A percentile compares a stretch with the other conserved stretches of the same genome.
Conservation (phyloP, 2,797 vertebrate genomes). For the Melanogrammus aeglefinus region DNA sequence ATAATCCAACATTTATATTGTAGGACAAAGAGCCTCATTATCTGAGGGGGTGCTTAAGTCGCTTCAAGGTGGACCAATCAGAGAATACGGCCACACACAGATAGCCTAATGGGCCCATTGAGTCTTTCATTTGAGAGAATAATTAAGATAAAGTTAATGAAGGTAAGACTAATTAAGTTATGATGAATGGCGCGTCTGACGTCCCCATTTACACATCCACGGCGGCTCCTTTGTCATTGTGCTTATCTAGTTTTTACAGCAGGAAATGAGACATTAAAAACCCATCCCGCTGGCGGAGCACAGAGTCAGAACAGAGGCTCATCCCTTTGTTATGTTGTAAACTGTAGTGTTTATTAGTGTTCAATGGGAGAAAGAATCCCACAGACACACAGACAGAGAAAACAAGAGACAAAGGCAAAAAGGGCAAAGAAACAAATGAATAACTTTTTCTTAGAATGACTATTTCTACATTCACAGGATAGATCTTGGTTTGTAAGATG, state of each 20-base stretch:
- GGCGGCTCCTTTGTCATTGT: conserved; percentile 41
- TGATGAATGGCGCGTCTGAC: conserved; percentile 67
- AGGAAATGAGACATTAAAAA: conserved; percentile 40
- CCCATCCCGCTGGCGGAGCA: conserved; percentile 36
- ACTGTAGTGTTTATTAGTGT: neutral
- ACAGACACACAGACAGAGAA: neutral
- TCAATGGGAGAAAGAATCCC: neutral
- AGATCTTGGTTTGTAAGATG: neutral
- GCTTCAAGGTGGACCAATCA: conserved; percentile 42
- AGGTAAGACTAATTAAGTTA: conserved; percentile 73
- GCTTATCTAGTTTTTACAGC: conserved; percentile 46
- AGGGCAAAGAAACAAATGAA: neutral
- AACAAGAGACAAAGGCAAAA: neutral
- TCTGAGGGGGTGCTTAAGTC: conserved; percentile 37
- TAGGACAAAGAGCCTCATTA: neutral
- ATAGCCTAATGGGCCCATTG: conserved; percentile 61
- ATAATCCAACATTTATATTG: neutral
- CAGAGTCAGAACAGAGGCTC: conserved; percentile 14
- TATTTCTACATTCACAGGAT: neutral
- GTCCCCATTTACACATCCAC: conserved; percentile 56
- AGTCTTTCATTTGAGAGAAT: conserved; percentile 57
- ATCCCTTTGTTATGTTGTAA: neutral
- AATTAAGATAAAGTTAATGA: conserved; percentile 80
- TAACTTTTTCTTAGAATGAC: neutral
- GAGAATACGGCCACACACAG: conserved; percentile 29